phyloP scores from a whole-genome alignment of 2,888 invertebrate species.

The Ochlodes sylvanus region DNA sequence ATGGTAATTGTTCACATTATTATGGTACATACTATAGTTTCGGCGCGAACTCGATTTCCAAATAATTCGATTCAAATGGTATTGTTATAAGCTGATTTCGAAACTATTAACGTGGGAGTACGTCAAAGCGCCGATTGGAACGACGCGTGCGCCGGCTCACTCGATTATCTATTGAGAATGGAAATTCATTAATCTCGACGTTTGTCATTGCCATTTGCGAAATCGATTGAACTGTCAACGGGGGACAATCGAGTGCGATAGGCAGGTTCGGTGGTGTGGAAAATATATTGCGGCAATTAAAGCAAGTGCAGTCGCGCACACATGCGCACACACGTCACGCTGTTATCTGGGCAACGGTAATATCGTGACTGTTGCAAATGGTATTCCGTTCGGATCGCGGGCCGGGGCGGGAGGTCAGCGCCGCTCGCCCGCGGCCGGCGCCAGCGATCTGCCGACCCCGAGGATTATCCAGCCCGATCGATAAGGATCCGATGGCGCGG shows the following conservation, averaged over 20 bases:
- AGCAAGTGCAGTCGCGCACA: conserved; percentile 1
- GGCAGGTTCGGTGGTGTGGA: conserved; percentile 6
- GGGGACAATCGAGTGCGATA: conserved; percentile 20
- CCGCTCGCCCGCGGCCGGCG: conserved; percentile 53
- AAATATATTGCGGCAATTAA: conserved; percentile 2
- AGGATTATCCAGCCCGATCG: conserved; percentile 77
- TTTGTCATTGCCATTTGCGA: conserved; percentile 15
- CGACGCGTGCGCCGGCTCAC: neutral
- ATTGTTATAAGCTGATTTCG: conserved; percentile 15
- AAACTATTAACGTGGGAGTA: conserved; percentile 25
- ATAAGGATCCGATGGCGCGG: conserved; percentile 60
- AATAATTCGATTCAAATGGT: conserved; percentile 5
- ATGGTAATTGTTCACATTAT: no score
- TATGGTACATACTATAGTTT: no score
- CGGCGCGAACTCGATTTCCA: no score
- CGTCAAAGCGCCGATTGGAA: conserved; percentile 11
- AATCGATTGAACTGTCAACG: conserved; percentile 34
- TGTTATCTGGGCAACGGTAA: conserved; percentile 25
- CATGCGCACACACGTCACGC: conserved; percentile 18
- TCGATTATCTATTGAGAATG: conserved; percentile 9
- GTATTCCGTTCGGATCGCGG: conserved; percentile 58
- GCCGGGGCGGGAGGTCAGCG: conserved; percentile 64
- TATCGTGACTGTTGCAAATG: conserved; percentile 73
- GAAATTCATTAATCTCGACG: neutral
- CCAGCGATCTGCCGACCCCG: conserved; percentile 66